These are phyloP conservation scores for Platycheirus albimanus DNA, from an alignment of 2,888 invertebrate genomes.

Conservation along the genomic window DNA sequence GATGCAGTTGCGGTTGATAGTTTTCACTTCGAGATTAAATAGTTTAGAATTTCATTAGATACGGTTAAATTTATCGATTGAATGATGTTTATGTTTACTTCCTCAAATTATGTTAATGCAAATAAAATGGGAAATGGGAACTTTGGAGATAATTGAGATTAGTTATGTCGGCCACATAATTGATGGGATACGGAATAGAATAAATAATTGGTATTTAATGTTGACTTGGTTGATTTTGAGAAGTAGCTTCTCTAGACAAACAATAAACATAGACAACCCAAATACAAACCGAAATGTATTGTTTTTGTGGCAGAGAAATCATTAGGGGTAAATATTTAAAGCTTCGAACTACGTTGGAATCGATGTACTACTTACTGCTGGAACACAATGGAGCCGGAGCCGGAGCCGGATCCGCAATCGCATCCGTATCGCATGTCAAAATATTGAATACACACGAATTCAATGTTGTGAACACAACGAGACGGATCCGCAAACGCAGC, in stretches of 20 bases:
- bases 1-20: conserved; percentile 23
- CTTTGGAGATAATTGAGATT: not conserved
- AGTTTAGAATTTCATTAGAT: conserved; percentile 19
- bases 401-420: too few relatives aligned
- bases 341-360: too few relatives aligned
- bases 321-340: too few relatives aligned
- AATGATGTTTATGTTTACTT: conserved; percentile 10
- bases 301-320: too few relatives aligned
- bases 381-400: too few relatives aligned
- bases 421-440: too few relatives aligned
- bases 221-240: not conserved
- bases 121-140: not conserved
- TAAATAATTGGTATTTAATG: not conserved
- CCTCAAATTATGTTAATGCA: conserved; percentile 14
- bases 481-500: too few relatives aligned
- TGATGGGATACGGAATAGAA: not conserved
- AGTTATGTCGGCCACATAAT: not conserved
- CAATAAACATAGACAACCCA: not conserved
- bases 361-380: too few relatives aligned
- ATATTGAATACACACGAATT: too few relatives aligned
- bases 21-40: conserved; percentile 10
- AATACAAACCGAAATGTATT: not conserved
- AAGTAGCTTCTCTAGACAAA: not conserved
- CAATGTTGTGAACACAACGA: too few relatives aligned
- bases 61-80: not conserved